Base-by-base conservation (phyloP, 2,113 vertebrate species). In the Melanocharis versteri region DNA sequence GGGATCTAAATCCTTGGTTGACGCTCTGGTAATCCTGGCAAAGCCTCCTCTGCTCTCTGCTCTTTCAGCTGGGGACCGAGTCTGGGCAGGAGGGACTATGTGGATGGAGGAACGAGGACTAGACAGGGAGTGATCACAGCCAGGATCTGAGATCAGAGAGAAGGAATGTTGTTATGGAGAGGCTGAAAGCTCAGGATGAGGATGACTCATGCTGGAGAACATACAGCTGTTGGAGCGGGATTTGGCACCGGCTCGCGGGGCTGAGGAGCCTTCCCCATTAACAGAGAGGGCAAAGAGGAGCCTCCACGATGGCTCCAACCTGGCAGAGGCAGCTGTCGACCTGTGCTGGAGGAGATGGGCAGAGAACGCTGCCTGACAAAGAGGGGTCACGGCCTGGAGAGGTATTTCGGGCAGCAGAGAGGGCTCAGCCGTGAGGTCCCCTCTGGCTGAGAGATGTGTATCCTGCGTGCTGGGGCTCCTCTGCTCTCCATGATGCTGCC, bases 121-220 rank as follows among this genome's bases (percentile, higher is more conserved):
- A 47, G 93, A 48, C 35, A 76, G 75, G 8, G 31, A 85, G 86
- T 11, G 54, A 47, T 77, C 71, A 10, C 80, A 87, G 95, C 95
- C 96, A 96, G 95, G 87, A 66, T 83, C 87, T 97, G 89, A 96
- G 90, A 91, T 97, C 96, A 97, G 94, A 65, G 94, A 83, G 93
- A 87, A 96, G 89, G 96, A 97, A 97, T 97, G 96, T 86, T 93
- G 93, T 95, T 96, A 69, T 96, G 95, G 94, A 96, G 87, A 95
- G 91, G 92, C 94, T 90, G 87, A 53, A 37, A 57, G 86, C 96
- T 95, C 28, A 2, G 92, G 69, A 48, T 66, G 71, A 92, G 83
- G 78, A 93, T 95, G 96, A 96, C 73, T 97, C 93, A 96, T 4
- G 40, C 95, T 83, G 87, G 96, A 95, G 87, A 94, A 92, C 66